These are phyloP conservation scores for Acrocephalus kingi DNA, from an alignment of 2,113 vertebrate genomes.

Conservation along the genomic window DNA sequence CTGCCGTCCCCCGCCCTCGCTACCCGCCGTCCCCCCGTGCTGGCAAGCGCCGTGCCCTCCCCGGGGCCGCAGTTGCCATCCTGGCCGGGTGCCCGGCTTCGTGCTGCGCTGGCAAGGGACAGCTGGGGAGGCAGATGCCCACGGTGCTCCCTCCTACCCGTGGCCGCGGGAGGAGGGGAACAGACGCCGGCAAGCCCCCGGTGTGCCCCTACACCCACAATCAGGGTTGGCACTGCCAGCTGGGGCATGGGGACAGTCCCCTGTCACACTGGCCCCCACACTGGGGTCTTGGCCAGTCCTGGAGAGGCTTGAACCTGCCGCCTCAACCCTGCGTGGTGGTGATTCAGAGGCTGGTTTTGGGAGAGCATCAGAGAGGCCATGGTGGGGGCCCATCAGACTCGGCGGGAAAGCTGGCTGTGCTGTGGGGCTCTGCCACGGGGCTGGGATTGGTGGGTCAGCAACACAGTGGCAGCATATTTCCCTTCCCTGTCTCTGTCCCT, in stretches of 20 bases:
- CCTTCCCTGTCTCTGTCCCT: neutral
- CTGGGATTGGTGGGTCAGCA: neutral
- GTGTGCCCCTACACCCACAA: neutral
- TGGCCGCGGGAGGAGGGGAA: neutral
- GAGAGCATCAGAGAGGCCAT: too few relatives aligned
- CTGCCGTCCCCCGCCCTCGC: neutral
- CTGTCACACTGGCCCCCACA: too few relatives aligned
- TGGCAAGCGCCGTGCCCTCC: constrained; percentile 16
- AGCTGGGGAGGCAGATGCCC: constrained; percentile 51
- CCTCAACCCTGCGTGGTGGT: neutral
- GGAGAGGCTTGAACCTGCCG: neutral
- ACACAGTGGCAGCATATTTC: neutral
- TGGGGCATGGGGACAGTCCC: neutral
- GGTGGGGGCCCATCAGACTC: too few relatives aligned
- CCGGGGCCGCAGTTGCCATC: constrained; percentile 49
- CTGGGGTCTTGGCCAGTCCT: neutral
- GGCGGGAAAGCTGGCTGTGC: neutral
- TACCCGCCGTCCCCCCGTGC: neutral
- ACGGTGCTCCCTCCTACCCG: neutral
- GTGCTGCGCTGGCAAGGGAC: constrained; percentile 16
- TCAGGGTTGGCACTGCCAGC: neutral
- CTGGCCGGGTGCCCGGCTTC: constrained; percentile 49
- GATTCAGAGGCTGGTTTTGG: neutral
- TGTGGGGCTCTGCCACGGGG: neutral
- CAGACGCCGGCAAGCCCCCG: neutral